These are phyloP conservation scores for Enteromius unitaeniatus DNA, from an alignment of 2,797 vertebrate genomes.

Conservation along the genomic window DNA sequence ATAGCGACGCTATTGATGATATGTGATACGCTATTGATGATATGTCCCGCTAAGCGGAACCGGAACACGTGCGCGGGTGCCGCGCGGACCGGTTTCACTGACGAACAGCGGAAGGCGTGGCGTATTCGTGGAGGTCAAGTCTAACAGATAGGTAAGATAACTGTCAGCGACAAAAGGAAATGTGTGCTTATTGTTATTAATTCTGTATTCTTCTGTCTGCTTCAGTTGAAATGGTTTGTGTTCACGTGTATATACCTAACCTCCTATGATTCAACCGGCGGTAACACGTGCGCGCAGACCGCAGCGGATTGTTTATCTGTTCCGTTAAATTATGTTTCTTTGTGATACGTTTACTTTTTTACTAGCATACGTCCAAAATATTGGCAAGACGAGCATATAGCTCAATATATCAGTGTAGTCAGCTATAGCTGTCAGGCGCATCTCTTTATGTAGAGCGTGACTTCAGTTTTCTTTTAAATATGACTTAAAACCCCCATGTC, in stretches of 20 bases:
- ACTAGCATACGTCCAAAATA: background rate
- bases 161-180: background rate
- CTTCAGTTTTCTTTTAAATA: background rate
- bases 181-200: background rate
- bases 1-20: background rate
- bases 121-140: constrained; percentile 58
- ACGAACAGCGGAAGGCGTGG: constrained; percentile 4
- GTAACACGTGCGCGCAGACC: background rate
- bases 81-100: background rate
- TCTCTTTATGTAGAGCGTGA: background rate
- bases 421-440: background rate
- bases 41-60: constrained; percentile 27
- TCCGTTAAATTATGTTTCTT: background rate
- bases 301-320: background rate
- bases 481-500: too few species aligned
- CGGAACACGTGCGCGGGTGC: background rate
- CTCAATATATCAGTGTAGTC: background rate
- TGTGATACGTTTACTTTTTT: background rate
- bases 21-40: background rate
- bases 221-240: background rate
- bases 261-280: background rate
- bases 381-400: background rate
- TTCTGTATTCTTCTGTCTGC: background rate
- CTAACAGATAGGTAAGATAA: constrained; percentile 40
- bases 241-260: background rate